Base-by-base conservation (phyloP, 2,113 vertebrate genomes). In the Larimichthys polyactis region DNA sequence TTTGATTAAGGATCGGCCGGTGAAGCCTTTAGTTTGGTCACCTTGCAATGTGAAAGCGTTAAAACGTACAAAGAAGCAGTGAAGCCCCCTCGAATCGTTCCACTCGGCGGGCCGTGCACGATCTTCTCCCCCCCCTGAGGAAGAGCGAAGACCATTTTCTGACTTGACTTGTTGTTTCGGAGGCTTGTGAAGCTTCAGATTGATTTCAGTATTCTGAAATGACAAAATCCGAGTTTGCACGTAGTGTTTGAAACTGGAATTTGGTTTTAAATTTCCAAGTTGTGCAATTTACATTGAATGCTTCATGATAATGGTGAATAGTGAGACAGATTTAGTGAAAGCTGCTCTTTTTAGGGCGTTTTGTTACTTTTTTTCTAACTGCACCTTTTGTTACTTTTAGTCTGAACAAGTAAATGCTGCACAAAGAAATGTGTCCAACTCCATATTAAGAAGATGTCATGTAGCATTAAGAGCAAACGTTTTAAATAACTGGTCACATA, bases 1-100 rank as follows among this genome's bases (percentile, higher is more conserved):
- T 91, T 72, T 90, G 83, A 89, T 88, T 80, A 88, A 81, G 90
- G 83, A 87, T 88, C 66, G 85, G 83, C 90, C 11, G 71, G 65
- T 66, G 77, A 85, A 85, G 79, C 71, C 55, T 68, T 54, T 17
- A 54, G 77, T 78, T 82, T 58, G 49, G 51, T 88, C 29, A 51
- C 9, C 73, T 79, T 14, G 0, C 82, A 46, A 43, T 55, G 73
- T 48, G 83, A 87, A 58, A 85, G 54, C 52, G 16, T 57, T 60
- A 36, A 69, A 78, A 71, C 11, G 48, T 62, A 72, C 36, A 63
- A 72, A 82, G 60, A 63, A 59, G 72, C 81, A n/a, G 72, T 68
- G 32, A 74, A 68, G 72, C 75, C 79, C 27, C 76, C 12, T 67
- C 9, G 9, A 81, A 63, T 66, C n/a, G 17, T 74, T 75, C 54